phyloP scores from a whole-genome alignment of 2,113 vertebrate genomes.

The Hippocampus abdominalis region DNA sequence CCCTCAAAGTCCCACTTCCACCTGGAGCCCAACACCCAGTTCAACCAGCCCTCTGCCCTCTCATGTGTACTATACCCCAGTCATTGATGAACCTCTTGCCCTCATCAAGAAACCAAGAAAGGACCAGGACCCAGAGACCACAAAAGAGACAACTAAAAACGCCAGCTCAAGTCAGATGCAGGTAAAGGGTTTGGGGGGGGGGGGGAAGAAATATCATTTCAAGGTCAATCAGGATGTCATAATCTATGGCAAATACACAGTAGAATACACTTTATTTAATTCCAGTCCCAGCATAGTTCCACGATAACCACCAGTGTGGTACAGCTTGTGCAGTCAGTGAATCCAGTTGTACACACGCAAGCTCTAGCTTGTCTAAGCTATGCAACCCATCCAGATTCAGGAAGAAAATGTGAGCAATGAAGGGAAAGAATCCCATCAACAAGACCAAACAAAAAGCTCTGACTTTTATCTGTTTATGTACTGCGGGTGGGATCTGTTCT shows the following conservation, averaged over 20 bases:
- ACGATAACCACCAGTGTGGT: slow-evolving; percentile 40
- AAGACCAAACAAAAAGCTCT: slow-evolving; percentile 72
- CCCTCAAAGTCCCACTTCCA: slow-evolving; percentile 65
- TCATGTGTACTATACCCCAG: slow-evolving; percentile 64
- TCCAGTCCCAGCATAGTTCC: slow-evolving; percentile 43
- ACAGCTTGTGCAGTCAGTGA: slow-evolving; percentile 41
- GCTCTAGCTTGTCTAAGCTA: slow-evolving; percentile 70
- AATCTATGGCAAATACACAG: not conserved
- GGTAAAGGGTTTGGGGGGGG: slow-evolving; percentile 47
- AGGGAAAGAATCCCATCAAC: slow-evolving; percentile 71
- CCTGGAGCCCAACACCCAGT: slow-evolving; percentile 67
- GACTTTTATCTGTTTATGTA: slow-evolving; percentile 59
- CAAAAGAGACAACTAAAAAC: slow-evolving; percentile 51
- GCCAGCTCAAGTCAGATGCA: slow-evolving; percentile 57
- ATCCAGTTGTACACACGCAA: slow-evolving; percentile 46
- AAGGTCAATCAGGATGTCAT: not conserved
- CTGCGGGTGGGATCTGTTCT: slow-evolving; percentile 26
- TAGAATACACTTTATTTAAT: slow-evolving; percentile 16
- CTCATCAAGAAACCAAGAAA: slow-evolving; percentile 77
- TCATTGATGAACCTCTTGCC: slow-evolving; percentile 75
- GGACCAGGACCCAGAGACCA: slow-evolving; percentile 55
- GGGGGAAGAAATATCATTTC: not conserved
- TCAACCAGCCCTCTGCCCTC: slow-evolving; percentile 60
- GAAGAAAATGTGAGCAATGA: slow-evolving; percentile 75
- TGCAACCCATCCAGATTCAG: slow-evolving; percentile 73